Base-by-base conservation (phyloP, 2,888 invertebrate genomes). In the Argyresthia albistria region DNA sequence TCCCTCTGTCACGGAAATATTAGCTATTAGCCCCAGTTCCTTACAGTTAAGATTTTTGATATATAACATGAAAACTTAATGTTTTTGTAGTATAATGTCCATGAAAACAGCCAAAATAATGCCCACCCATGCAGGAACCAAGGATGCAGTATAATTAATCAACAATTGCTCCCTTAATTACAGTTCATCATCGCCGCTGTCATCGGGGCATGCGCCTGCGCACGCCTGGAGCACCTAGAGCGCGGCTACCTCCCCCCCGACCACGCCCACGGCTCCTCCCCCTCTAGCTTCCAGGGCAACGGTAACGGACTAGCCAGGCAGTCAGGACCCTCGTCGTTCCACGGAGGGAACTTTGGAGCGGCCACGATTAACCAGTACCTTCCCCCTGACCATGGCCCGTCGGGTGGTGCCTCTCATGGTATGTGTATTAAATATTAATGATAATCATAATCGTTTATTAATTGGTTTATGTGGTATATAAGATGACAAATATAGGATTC, bases 291-390 rank as follows among this genome's bases (percentile, higher is more conserved):
- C 9, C 39, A 9, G 15, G 50, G 50, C 35, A 14, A 45, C 35
- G 48, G 43, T 42, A 35, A 42, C 25, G 45, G 54, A 1, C n/a
- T 50, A 6, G 43, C 53, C 45, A 7, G 14, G 9, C 15, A 9
- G 12, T 12, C 14, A 8, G 45, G 45, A 16, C 45, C 50, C 12
- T 46, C 45, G 57, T 46, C 55, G 46, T 43, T 60, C 55, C 57
- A 55, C n/a, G 56, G 58, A 51, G 62, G 63, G 0, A 52, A 57
- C 37, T 48, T 48, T 12, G 11, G 10, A 4, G 71, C 69, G n/a
- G 77, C 77, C 35, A 72, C 76, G 15, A 75, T 74, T 48, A 84
- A 80, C 66, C 81, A 83, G 55, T 87, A 87, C 62, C 63, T 87
- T 36, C 82, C 86, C 25, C 86, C 86, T 57, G 56, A 76, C 56